Base-by-base conservation (phyloP, 2,113 vertebrate species). In the Paracanthobrama guichenoti region DNA sequence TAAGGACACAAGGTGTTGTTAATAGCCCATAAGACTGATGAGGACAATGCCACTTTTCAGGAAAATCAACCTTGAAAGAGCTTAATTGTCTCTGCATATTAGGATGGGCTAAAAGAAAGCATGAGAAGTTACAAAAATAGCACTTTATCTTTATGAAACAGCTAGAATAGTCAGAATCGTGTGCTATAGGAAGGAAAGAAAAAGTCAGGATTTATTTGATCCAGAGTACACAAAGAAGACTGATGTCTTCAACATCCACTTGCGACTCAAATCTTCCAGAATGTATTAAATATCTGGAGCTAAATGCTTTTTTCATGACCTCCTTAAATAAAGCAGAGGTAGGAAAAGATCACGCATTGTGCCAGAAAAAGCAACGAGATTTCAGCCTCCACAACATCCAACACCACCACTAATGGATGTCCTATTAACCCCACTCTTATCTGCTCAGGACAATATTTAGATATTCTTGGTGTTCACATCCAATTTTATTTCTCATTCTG, bases 371-470 rank as follows among this genome's bases (percentile, higher is more conserved):
- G 48, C 83, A 84, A 35, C 1, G 0, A n/a, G 24, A 28, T 46
- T 46, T 69, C 24, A 57, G 39, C 83, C 60, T 76, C 59, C 59
- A 50, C 71, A 66, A 55, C 83, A 84, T 67, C 39, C 53, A 60
- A 50, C 62, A 72, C 18, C 83, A 78, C 3, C 39, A 53, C 42
- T 39, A 64, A 39, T 67, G 81, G 84, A 42, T 50, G 84, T 48
- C 64, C 31, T 48, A 18, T 50, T 59, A 62, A 79, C 50, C 78
- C 60, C 75, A 72, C 77, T 48, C 77, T 79, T 62, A 71, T 85
- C 84, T 46, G 20, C 67, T 80, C 77, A 62, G 42, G 50, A 74
- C 84, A 85, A 85, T 85, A 80, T 85, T 80, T 73, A 60, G 50
- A 73, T 71, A 79, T 57, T 67, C 75, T 60, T 26, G 10, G 75